phyloP scores from a whole-genome alignment of 2,113 vertebrate genomes.

The Puma concolor region DNA sequence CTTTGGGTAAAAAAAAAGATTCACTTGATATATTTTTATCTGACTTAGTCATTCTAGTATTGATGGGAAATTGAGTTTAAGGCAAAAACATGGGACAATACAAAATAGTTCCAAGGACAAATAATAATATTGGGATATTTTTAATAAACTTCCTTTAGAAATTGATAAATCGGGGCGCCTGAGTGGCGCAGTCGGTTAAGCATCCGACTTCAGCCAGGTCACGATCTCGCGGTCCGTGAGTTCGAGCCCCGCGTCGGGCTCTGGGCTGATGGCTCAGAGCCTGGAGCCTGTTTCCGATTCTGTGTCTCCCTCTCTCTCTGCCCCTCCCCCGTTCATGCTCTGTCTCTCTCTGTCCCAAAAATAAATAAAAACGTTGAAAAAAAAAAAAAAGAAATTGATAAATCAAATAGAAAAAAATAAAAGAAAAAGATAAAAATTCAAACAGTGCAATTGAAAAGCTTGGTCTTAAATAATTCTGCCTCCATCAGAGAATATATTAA shows the following conservation, averaged over 20 bases:
- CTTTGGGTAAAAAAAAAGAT: not conserved
- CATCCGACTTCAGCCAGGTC: too few species aligned
- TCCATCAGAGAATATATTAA: not conserved
- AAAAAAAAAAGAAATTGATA: not conserved
- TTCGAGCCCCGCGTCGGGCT: too few species aligned
- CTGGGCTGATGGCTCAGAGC: too few species aligned
- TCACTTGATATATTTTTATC: not conserved
- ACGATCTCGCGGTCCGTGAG: too few species aligned
- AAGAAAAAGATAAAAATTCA: not conserved
- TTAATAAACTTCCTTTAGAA: not conserved
- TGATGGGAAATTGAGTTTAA: not conserved
- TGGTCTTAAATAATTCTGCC: not conserved
- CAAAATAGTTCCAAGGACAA: not conserved
- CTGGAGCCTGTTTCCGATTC: too few species aligned
- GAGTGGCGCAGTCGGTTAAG: too few species aligned
- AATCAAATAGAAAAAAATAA: not conserved
- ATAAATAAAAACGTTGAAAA: too few species aligned
- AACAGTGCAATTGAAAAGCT: not conserved
- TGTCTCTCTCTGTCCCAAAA: too few species aligned
- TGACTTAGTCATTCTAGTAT: not conserved
- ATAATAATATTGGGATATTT: not conserved
- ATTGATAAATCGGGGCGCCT: not conserved
- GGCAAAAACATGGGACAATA: not conserved
- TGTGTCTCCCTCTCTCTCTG: too few species aligned
- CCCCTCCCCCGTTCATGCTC: too few species aligned